phyloP scores from a whole-genome alignment of 1,140 invertebrate genomes.

The Penaeus indicus region DNA sequence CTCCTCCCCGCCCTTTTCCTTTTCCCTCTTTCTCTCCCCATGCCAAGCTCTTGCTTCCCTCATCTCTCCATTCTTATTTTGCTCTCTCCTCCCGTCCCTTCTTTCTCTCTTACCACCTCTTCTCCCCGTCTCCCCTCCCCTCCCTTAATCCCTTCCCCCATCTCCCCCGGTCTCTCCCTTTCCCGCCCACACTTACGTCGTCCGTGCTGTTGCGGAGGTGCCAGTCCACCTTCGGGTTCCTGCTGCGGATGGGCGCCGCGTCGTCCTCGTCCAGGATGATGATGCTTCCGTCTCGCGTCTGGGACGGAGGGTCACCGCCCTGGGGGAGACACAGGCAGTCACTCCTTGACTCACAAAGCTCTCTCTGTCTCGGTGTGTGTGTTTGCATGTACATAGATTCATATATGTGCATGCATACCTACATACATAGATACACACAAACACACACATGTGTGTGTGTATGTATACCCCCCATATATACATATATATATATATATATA shows the following conservation, averaged over 20 bases:
- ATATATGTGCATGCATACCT: conserved; percentile 2
- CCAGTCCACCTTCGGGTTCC: conserved; percentile 43
- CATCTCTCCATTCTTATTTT: too few relatives aligned
- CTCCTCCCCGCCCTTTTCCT: neutral
- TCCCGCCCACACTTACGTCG: conserved; percentile 29
- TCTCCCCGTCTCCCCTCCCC: too few relatives aligned
- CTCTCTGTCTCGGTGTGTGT: neutral
- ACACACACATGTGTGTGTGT: neutral
- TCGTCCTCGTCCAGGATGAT: conserved; percentile 58
- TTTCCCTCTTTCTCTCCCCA: neutral
- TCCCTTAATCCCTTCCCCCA: too few relatives aligned
- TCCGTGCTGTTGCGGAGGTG: conserved; percentile 31
- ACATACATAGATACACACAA: neutral
- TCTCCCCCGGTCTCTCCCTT: too few relatives aligned
- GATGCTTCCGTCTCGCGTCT: conserved; percentile 7
- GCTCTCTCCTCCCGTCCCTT: too few relatives aligned
- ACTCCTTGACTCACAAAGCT: neutral
- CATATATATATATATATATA: conserved; percentile 15
- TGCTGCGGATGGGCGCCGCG: conserved; percentile 47
- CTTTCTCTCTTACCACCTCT: too few relatives aligned
- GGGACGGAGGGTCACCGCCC: neutral
- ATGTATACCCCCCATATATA: neutral
- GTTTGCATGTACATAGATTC: neutral
- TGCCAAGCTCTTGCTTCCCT: too few relatives aligned
- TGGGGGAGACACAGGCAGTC: neutral